Percentiles rank a stretch among this genome's conserved stretches.
These are phyloP conservation scores for Nezara viridula DNA, from an alignment of 2,888 invertebrate genomes.

Conservation along the genomic window DNA sequence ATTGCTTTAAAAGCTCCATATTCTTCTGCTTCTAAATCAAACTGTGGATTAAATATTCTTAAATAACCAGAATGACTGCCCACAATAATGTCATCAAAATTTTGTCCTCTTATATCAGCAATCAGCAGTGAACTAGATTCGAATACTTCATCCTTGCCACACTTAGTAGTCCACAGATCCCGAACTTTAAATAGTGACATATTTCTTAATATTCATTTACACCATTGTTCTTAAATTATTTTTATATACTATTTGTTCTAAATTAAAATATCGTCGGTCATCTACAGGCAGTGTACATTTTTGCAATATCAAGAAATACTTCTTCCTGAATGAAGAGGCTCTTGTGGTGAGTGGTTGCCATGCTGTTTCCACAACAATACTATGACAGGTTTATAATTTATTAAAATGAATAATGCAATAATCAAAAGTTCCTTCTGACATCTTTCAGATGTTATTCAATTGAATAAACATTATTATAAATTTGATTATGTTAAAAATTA, in stretches of 20 bases:
- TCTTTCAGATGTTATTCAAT: not conserved
- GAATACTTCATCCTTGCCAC: constrained; percentile 77
- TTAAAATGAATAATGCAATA: not conserved
- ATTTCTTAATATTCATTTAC: not conserved
- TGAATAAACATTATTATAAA: not conserved
- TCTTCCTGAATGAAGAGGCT: not conserved
- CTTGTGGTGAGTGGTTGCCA: constrained; percentile 43
- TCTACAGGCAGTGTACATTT: not conserved
- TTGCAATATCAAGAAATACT: constrained; percentile 35
- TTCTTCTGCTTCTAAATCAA: constrained; percentile 67
- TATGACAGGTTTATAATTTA: constrained; percentile 24
- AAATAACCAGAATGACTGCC: constrained; percentile 86
- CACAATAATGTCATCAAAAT: constrained; percentile 78
- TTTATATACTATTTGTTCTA: not conserved
- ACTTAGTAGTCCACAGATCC: constrained; percentile 88
- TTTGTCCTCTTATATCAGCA: constrained; percentile 69
- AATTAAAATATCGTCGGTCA: not conserved
- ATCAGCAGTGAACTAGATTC: constrained; percentile 72
- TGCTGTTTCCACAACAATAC: constrained; percentile 54
- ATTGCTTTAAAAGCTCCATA: constrained; percentile 71
- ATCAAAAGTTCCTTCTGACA: not conserved
- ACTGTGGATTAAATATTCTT: constrained; percentile 79
- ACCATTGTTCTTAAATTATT: not conserved
- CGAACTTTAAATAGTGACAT: constrained; percentile 96
- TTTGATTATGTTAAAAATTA: not conserved